Base-by-base conservation (phyloP, 1,140 invertebrate species). In the Papilio dardanus region DNA sequence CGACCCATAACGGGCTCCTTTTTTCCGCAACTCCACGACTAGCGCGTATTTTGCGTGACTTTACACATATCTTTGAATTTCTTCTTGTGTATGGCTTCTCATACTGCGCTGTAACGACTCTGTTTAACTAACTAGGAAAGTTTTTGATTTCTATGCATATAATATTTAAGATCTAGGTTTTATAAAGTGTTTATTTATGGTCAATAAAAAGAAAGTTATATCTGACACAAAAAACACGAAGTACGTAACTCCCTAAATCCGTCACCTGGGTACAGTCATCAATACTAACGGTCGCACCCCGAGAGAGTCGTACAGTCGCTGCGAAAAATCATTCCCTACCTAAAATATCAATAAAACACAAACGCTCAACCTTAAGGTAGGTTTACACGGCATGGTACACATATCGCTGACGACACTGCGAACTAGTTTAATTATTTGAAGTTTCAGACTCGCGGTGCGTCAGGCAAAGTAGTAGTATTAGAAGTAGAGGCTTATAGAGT, bases 281-380 rank as follows among this genome's bases (percentile, higher is more conserved):
- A 89, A 90, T 88, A 88, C 80, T 84, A 89, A 88, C 84, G 84
- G 81, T 83, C 77, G 78, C 76, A 80, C 86, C 90, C 84, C 90
- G 75, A 24, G 91, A 89, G 91, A 83, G 82, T 83, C 87, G 83
- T 92, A 88, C 73, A 84, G 83, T 83, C 83, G 84, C 86, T 83
- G 85, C 88, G 81, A 87, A 92, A 81, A 93, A 93, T 93, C 90
- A 93, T 93, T 92, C 90, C 86, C 74, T 77, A 81, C 86, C 87
- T 90, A 90, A 93, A 93, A 92, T 93, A 93, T 93, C 91, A 93
- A 93, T 93, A 93, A 93, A 92, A 92, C 84, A 91, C 88, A 88
- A 89, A 86, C 83, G 79, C 79, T 58, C 54, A 58, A 58, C 24
- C 10, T 28, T 58, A 58, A 46, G 42, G 42, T 2, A 4, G 42